These are phyloP conservation scores for Enteromius paludinosus DNA, from an alignment of 2,797 vertebrate genomes.

Conservation along the genomic window DNA sequence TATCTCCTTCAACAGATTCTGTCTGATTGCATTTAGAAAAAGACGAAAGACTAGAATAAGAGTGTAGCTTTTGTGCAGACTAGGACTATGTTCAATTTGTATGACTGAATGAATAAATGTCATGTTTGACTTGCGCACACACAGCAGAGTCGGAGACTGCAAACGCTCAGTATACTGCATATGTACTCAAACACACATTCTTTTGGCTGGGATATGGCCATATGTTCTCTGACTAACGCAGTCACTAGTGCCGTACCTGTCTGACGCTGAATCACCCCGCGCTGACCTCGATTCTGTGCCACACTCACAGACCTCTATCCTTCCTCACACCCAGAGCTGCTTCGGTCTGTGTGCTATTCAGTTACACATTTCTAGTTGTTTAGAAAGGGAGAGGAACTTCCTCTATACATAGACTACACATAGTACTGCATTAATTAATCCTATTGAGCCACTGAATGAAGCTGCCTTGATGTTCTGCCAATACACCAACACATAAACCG, in stretches of 20 bases:
- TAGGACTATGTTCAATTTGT: slow-evolving; percentile 16
- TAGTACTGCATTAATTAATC: slow-evolving; percentile 4
- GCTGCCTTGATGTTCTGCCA: slow-evolving; percentile 20
- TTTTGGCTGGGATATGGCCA: not conserved
- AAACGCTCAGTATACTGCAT: slow-evolving; percentile 15
- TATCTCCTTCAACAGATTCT: slow-evolving; percentile 51
- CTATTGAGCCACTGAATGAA: slow-evolving; percentile 19
- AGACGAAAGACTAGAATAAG: slow-evolving; percentile 28
- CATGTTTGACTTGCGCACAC: slow-evolving; percentile 1
- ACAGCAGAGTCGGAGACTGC: not conserved
- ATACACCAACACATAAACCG: slow-evolving; percentile 20
- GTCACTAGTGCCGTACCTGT: slow-evolving; percentile 36
- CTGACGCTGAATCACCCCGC: slow-evolving; percentile 40
- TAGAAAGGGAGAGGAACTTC: slow-evolving; percentile 44
- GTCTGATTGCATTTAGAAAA: slow-evolving; percentile 36
- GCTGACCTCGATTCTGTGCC: slow-evolving; percentile 32
- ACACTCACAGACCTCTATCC: slow-evolving; percentile 2
- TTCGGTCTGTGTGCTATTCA: slow-evolving; percentile 6
- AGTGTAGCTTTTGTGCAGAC: slow-evolving; percentile 24
- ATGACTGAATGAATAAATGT: slow-evolving; percentile 19
- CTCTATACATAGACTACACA: slow-evolving; percentile 22
- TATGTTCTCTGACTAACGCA: slow-evolving; percentile 44
- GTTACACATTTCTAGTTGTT: slow-evolving; percentile 39
- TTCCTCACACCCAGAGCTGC: slow-evolving; percentile 16
- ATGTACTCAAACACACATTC: not conserved